Base-by-base conservation (phyloP, 1,140 invertebrate species). In the Brachionus angularis region DNA sequence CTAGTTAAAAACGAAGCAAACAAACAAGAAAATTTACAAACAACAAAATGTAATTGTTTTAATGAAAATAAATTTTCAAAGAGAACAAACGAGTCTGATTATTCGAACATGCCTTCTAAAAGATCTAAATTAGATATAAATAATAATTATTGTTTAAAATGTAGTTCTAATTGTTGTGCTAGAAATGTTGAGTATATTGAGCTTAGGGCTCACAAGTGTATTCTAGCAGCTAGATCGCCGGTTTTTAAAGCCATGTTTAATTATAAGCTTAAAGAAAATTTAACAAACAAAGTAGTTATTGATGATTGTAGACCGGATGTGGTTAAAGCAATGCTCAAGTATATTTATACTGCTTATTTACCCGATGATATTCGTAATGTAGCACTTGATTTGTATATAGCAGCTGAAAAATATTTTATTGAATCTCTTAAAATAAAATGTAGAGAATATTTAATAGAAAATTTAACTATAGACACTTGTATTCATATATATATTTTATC, bases 211-310 rank as follows among this genome's bases (percentile, higher is more conserved):
- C 79, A 80, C 58, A 77, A 76, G 44, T 71, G 74, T 18, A 74
- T 81, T 12, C 58, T 81, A 12, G 73, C 75, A 0, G 76, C 80
- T 29, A 74, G 79, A 7, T 81, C 79, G 18, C 77, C 76, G 8
- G 78, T 81, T 8, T 81, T 81, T 61, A 50, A 64, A 12, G 77
- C 75, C 10, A 81, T 82, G 79, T 73, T 81, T 16, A 73, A 75
- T 31, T 70, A 73, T 14, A 74, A 77, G 25, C 53, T 62, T 16
- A 23, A 46, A 8, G 75, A 76, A 39, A 72, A 72, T 18, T 34
- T 21, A 7, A 36, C 71, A 3, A 71, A 73, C 18, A 10, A 36
- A 4, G 31, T 76, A 12, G 16, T 47, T 1, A 74, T 76, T 34
- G 46, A 70, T 21, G 67, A 70, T 42, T 70, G 50, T 39, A 21